Base-by-base conservation (phyloP, 2,113 vertebrate genomes). In the Phasianus colchicus region DNA sequence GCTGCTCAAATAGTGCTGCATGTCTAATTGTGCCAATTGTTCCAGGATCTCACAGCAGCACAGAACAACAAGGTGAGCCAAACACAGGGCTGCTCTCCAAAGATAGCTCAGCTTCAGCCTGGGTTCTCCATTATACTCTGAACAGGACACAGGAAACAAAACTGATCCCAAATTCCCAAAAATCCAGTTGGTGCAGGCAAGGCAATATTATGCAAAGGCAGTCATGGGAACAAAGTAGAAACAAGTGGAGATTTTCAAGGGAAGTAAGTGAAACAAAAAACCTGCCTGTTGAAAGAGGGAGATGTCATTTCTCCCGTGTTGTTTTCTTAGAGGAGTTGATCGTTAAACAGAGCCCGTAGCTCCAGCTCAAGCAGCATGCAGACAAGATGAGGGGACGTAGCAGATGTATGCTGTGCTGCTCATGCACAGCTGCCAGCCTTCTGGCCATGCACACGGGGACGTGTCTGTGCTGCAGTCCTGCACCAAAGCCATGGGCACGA, bases 11-110 rank as follows among this genome's bases (percentile, higher is more conserved):
- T 66, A 80, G 65, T 65, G 40, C 66, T 58, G 75, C 70, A 40
- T 69, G 47, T 64, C 38, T 93, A 84, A 95, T 69, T 43, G 38
- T 76, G 70, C 79, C 91, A 36, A 34, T 88, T 93, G 50, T 91
- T 97, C 86, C 70, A 29, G 38, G 43, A 55, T 79, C 69, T 75
- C 58, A 13, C 54, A 75, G 58, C 76, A 61, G 63, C 36, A 38
- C 25, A 19, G 65, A 71, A 61, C 36, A 70, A 34, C 15, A 64
- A 63, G 45, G 52, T 70, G 83, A 89, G 63, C 54, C 55, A 78
- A 92, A 47, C 22, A 32, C 0, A 2, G 36, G 20, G 22, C 29
- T 32, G 18, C 16, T 87, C 58, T 77, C 55, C 82, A 58, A 58
- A 76, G 71, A 36, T 19, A 73, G 38, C 36, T 76, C n/a, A 73